Conservation (phyloP, 2,113 vertebrate genomes). For the Hystrix brachyura region DNA sequence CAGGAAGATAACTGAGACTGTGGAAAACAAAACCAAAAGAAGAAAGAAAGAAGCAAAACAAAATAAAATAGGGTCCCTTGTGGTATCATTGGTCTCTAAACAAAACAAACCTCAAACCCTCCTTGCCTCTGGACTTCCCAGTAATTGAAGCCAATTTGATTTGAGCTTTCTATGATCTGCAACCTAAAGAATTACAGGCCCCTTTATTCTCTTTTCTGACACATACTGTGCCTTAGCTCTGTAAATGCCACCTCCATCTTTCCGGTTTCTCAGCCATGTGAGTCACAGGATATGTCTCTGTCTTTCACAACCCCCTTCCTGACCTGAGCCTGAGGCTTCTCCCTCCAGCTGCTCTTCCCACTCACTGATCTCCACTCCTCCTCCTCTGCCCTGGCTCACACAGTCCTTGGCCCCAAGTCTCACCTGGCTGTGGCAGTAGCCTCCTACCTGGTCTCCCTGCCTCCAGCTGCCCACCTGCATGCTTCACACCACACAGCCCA, state of each 20-base stretch:
- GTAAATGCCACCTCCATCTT: not conserved
- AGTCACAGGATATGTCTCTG: not conserved
- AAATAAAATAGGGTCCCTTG: not conserved
- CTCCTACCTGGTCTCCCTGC: not conserved
- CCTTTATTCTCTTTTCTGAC: not conserved
- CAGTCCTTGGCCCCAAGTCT: accelerated
- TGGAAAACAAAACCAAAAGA: not conserved
- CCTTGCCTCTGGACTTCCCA: not conserved
- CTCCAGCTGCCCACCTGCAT: not conserved
- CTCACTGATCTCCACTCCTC: not conserved
- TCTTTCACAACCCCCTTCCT: not conserved
- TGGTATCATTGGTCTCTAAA: not conserved
- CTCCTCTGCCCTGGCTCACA: not conserved
- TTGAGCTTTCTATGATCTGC: not conserved
- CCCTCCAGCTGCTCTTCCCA: not conserved
- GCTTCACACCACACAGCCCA: not conserved
- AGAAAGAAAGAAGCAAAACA: not conserved
- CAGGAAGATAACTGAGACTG: not conserved
- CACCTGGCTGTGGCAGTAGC: not conserved
- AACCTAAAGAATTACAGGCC: not conserved
- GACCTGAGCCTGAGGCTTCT: not conserved
- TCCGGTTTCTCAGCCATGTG: not conserved
- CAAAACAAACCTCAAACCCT: not conserved
- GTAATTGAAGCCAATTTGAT: not conserved
- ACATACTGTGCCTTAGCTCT: not conserved